phyloP scores from a whole-genome alignment of 2,888 invertebrate genomes.

The Callyntrura guangdongensis region DNA sequence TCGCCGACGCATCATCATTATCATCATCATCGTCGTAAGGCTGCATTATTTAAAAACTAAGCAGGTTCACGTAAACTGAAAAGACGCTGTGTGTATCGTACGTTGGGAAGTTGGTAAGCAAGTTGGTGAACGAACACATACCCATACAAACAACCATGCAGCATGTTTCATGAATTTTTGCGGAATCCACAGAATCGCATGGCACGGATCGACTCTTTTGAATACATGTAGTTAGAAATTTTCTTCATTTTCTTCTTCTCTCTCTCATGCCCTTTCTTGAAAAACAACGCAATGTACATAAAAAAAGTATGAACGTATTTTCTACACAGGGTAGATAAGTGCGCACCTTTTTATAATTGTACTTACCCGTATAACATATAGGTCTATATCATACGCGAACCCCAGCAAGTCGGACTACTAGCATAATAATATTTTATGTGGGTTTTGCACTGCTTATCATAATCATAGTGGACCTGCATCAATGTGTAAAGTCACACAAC shows the following conservation, averaged over 20 bases:
- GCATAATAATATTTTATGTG: conserved; percentile 50
- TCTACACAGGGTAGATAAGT: conserved; percentile 10
- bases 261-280: not conserved
- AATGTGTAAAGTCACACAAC: conserved; percentile 65
- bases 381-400: conserved; percentile 36
- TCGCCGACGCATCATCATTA: conserved; percentile 18
- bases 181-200: conserved; percentile 52
- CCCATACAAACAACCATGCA: not conserved
- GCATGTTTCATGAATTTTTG: conserved; percentile 53
- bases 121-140: not conserved
- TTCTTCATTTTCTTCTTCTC: conserved; percentile 43
- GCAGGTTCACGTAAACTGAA: conserved; percentile 27
- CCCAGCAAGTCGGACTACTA: conserved; percentile 50
- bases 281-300: conserved; percentile 1
- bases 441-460: conserved; percentile 66
- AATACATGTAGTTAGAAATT: not conserved
- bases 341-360: conserved; percentile 16
- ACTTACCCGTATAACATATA: too few species aligned
- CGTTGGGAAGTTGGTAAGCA: not conserved
- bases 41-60: conserved; percentile 58
- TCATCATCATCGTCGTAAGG: conserved; percentile 17
- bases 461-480: conserved; percentile 72
- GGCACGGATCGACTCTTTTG: conserved; percentile 31
- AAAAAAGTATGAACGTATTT: not conserved
- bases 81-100: too few species aligned